Base-by-base conservation (phyloP, 2,113 vertebrate genomes). In the Dolichotis patagonum region DNA sequence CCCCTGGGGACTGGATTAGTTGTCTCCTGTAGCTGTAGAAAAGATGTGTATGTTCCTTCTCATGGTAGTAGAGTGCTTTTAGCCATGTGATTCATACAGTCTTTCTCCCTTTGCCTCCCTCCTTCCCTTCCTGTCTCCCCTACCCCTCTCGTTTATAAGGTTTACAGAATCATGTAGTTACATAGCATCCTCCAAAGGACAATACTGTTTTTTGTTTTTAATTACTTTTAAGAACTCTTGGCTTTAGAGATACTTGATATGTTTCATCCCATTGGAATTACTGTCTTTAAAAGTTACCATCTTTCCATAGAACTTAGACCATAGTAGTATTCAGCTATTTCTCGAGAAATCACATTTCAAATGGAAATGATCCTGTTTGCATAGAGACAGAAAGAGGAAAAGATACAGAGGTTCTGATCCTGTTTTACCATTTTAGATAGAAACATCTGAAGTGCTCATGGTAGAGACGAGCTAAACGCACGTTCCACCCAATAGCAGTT, bases 181-280 rank as follows among this genome's bases (percentile, higher is more conserved):
- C 19, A 5, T 56, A 56, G 54, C 54, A 56, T 56, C 54, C 17
- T 20, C 4, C 54, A 43, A 83, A 95, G 43, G 28, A 83, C 63
- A 93, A 12, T 14, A 19, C 14, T 95, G 35, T 88, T 88, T n/a
- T 46, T 90, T 60, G 32, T 82, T 73, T 91, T 54, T 77, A 73
- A 90, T 73, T 88, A 75, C 63, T 67, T 24, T 28, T 85, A 49
- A 89, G 65, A 92, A 38, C 41, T 91, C 58, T 83, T 87, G 85
- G 12, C n/a, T 85, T 87, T 80, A 54, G 85, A 81, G 85, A 38
- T 83, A 78, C 8, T 73, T 83, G 26, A 28, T 87, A 24, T 90
- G 19, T 87, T 71, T 97, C 28, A 84, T 7, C 35, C n/a, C 62
- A 2, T 90, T 90, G 41, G 12, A 26, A 17, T 94, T 92, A 62